phyloP scores from a whole-genome alignment of 2,888 invertebrate genomes.

The Phengaris arion region DNA sequence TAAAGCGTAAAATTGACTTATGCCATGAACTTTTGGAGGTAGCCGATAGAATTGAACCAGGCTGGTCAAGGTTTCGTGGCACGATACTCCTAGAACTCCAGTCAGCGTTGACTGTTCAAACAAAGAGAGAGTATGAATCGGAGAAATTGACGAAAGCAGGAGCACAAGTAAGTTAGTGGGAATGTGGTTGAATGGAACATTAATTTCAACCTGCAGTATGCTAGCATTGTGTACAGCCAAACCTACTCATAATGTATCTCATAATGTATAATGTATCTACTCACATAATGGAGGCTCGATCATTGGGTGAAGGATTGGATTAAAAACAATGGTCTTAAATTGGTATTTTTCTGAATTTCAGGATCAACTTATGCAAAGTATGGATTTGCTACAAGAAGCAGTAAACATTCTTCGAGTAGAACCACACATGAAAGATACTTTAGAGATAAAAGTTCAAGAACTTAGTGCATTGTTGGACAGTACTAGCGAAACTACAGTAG shows the following conservation, averaged over 20 bases:
- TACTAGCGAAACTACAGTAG: conserved; percentile 37
- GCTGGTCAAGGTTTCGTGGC: conserved; percentile 82
- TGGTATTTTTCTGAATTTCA: conserved; percentile 46
- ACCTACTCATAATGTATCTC: too few relatives aligned
- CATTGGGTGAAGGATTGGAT: too few relatives aligned
- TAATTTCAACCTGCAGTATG: too few relatives aligned
- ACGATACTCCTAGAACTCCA: conserved; percentile 83
- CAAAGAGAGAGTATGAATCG: conserved; percentile 75
- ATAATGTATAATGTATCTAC: too few relatives aligned
- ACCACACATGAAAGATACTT: conserved; percentile 75
- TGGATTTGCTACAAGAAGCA: conserved; percentile 80
- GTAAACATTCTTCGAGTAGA: conserved; percentile 80
- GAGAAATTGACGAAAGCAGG: conserved; percentile 75
- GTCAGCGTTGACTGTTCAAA: conserved; percentile 79
- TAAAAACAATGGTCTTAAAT: background rate
- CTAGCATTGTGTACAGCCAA: too few relatives aligned
- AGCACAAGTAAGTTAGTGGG: conserved; percentile 66
- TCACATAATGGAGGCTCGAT: too few relatives aligned
- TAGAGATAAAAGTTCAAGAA: conserved; percentile 72
- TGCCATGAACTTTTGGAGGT: conserved; percentile 84
- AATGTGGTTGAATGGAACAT: too few relatives aligned
- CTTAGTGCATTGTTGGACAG: conserved; percentile 57
- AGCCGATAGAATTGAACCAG: conserved; percentile 82
- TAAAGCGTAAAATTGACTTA: conserved; percentile 81
- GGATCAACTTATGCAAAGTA: conserved; percentile 78